Conservation (phyloP, 37 sponge, comb jelly and placozoan species). For the Diacarnus erythraeanus region DNA sequence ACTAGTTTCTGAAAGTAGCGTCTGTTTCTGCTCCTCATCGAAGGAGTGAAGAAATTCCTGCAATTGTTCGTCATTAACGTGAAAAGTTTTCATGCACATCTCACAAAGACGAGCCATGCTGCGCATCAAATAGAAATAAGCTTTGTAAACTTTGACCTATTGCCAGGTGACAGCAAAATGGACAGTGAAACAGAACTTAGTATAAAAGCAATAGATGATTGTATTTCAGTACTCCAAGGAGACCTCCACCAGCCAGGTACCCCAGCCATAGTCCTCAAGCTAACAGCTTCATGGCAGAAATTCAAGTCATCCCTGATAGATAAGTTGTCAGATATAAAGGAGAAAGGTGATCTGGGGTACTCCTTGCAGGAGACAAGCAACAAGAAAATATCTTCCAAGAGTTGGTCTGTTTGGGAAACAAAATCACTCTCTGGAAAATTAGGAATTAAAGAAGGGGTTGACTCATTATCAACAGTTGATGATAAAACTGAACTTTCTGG, state of each 20-base stretch:
- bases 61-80: background rate
- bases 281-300: constrained; percentile 6
- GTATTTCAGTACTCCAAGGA: constrained; percentile 3
- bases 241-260: constrained; percentile 1
- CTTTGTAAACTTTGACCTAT: background rate
- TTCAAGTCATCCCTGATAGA: background rate
- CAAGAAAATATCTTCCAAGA: no score
- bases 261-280: constrained; percentile 5
- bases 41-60: constrained; percentile 1
- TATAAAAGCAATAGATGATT: background rate
- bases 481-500: no score
- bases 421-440: background rate
- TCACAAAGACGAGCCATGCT: constrained; percentile 17
- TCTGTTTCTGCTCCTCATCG: background rate
- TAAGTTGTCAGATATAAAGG: background rate
- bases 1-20: no score
- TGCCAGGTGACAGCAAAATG: background rate
- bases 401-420: no score
- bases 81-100: constrained; percentile 6
- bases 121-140: background rate
- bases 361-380: no score
- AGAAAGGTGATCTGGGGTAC: background rate
- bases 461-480: background rate
- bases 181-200: background rate
- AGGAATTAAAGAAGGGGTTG: background rate